Evolutionary conservation across 2,113 vertebrate genomes (phyloP).

Genomic region (Ariopsis seemanni): DNA sequence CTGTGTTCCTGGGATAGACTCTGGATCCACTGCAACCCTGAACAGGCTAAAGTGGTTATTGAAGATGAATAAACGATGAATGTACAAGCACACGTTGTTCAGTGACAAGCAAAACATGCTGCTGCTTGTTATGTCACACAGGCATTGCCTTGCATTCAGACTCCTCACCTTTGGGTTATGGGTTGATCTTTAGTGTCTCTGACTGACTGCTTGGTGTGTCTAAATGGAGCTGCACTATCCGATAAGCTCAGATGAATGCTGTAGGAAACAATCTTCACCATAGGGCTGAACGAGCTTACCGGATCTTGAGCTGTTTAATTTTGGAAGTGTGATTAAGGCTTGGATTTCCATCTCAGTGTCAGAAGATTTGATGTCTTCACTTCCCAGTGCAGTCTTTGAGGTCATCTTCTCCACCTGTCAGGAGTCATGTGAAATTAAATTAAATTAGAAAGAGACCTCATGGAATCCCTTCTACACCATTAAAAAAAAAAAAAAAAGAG

Average conservation of each 20-base stretch:
- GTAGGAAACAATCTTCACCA: neutral
- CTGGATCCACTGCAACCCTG: neutral
- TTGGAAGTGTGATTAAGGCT: slow-evolving; percentile 33
- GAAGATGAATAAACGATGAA: slow-evolving; percentile 2
- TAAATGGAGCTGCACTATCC: slow-evolving; percentile 16
- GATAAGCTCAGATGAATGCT: slow-evolving; percentile 1
- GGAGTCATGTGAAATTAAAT: slow-evolving; percentile 34
- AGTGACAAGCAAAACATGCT: neutral
- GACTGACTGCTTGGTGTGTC: neutral
- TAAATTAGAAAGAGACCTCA: neutral
- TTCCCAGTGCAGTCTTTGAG: neutral
- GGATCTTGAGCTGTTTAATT: neutral
- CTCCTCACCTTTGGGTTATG: neutral
- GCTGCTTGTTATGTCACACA: slow-evolving; percentile 5
- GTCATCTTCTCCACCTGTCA: neutral
- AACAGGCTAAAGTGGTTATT: neutral
- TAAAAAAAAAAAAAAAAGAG: neutral
- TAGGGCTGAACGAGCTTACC: neutral
- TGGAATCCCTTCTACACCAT: neutral
- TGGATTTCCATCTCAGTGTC: neutral
- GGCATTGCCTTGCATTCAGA: neutral
- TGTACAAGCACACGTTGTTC: neutral
- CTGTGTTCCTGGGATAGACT: neutral
- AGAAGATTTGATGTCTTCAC: slow-evolving; percentile 30
- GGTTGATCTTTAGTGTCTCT: neutral